Percentiles rank a stretch among this genome's conserved stretches.
These are phyloP conservation scores for Caenorhabditis macrosperma DNA, from an alignment of 2,888 invertebrate species.

Conservation along the genomic window DNA sequence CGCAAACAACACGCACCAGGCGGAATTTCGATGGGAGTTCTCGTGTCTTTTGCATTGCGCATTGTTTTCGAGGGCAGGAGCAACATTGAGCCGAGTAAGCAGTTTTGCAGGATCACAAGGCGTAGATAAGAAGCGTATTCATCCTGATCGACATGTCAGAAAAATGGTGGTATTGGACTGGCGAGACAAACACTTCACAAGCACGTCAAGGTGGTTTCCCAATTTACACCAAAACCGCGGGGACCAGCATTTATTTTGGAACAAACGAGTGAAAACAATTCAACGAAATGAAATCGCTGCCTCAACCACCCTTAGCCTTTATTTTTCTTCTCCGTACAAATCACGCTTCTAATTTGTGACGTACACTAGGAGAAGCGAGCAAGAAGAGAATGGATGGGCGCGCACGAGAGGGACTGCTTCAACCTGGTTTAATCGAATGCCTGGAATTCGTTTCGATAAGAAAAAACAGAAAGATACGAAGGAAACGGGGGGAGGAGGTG, in stretches of 20 bases:
- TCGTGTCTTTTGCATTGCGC: no score
- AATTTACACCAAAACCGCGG: background rate
- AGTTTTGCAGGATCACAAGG: no score
- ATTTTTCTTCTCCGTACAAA: slow-evolving; percentile 33
- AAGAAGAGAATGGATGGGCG: slow-evolving; percentile 4
- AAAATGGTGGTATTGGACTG: background rate
- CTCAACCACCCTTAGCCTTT: slow-evolving; percentile 5
- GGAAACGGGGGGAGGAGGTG: slow-evolving; percentile 1
- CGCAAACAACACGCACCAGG: background rate
- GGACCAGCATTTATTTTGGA: background rate
- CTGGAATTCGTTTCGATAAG: slow-evolving; percentile 52
- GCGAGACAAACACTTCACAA: slow-evolving; percentile 13
- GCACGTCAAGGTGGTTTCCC: slow-evolving; percentile 8
- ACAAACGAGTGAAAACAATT: slow-evolving; percentile 29
- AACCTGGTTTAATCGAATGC: slow-evolving; percentile 57
- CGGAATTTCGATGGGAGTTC: background rate
- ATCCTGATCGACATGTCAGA: background rate
- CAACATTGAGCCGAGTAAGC: no score
- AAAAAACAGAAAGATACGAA: slow-evolving; percentile 20
- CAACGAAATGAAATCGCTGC: slow-evolving; percentile 26
- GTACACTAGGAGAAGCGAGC: slow-evolving; percentile 13
- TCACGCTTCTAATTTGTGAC: slow-evolving; percentile 51
- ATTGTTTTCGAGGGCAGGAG: no score
- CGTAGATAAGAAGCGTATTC: no score
- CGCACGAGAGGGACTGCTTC: slow-evolving; percentile 15